phyloP scores from a whole-genome alignment of 2,797 vertebrate species.

The Geotrypetes seraphini region DNA sequence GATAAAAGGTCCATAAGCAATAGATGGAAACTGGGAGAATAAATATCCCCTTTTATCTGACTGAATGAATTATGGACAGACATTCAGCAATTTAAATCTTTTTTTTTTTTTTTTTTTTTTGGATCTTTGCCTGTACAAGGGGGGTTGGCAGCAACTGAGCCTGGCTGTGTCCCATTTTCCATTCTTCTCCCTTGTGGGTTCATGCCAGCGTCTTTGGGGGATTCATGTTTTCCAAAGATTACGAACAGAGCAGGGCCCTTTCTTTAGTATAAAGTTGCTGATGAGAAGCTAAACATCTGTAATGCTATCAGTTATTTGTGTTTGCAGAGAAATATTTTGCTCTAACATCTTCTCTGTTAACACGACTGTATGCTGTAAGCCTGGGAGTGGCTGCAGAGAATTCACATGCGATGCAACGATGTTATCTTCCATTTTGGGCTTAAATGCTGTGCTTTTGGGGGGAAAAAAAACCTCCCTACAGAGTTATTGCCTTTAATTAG shows the following conservation, averaged over 20 bases:
- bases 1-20: too few species aligned
- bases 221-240: constrained; percentile 47
- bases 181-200: constrained; percentile 33
- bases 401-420: constrained; percentile 4
- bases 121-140: constrained; percentile 21
- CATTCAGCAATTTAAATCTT: constrained; percentile 7
- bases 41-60: constrained; percentile 16
- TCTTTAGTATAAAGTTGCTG: constrained; percentile 33
- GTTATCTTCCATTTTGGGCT: constrained; percentile 20
- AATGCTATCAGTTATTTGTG: constrained; percentile 34
- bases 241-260: constrained; percentile 28
- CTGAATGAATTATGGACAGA: constrained; percentile 12
- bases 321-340: constrained; percentile 36
- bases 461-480: constrained; percentile 2
- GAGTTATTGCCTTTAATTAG: constrained; percentile 5
- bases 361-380: constrained; percentile 19
- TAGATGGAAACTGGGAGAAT: constrained; percentile 25
- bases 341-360: constrained; percentile 23
- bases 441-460: constrained; percentile 13
- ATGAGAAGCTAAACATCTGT: constrained; percentile 38
- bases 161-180: constrained; percentile 44
- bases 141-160: constrained; percentile 16
- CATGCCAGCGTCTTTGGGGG: constrained; percentile 39
- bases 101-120: too few species aligned
- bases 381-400: constrained; percentile 6